Evolutionary conservation across 1,140 invertebrate species (phyloP).

Genomic region (Maconellicoccus hirsutus): DNA sequence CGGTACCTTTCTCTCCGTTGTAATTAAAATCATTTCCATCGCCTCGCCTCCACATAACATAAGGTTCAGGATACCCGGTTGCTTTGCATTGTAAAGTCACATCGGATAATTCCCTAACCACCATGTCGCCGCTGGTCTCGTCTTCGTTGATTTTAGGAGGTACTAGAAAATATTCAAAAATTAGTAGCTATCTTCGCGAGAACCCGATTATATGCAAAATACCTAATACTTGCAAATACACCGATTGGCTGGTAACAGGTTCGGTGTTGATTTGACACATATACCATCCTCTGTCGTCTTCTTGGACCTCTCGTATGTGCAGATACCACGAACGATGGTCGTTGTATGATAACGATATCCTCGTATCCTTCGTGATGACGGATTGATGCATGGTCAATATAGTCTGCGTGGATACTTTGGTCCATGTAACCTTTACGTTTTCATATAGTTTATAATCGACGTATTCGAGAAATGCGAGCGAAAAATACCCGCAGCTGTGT

Average conservation of each 20-base stretch:
- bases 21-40: conserved; percentile 77
- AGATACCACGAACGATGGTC: conserved; percentile 80
- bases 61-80: conserved; percentile 77
- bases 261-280: conserved; percentile 78
- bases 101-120: conserved; percentile 76
- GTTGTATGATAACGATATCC: conserved; percentile 73
- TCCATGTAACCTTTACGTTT: conserved; percentile 68
- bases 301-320: conserved; percentile 68
- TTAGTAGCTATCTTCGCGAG: background rate
- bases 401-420: conserved; percentile 80
- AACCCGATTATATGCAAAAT: conserved; percentile 33
- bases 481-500: background rate
- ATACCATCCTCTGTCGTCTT: conserved; percentile 70
- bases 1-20: conserved; percentile 58
- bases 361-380: conserved; percentile 75
- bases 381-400: conserved; percentile 80
- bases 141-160: conserved; percentile 73
- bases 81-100: conserved; percentile 77
- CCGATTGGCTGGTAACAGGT: conserved; percentile 69
- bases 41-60: conserved; percentile 80
- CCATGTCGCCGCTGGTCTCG: conserved; percentile 77
- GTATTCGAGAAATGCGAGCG: too few relatives aligned
- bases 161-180: conserved; percentile 41
- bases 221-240: conserved; percentile 81
- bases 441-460: background rate